Evolutionary conservation across 1,140 invertebrate species (phyloP).

Genomic region (Drosophila nigromelanica): DNA sequence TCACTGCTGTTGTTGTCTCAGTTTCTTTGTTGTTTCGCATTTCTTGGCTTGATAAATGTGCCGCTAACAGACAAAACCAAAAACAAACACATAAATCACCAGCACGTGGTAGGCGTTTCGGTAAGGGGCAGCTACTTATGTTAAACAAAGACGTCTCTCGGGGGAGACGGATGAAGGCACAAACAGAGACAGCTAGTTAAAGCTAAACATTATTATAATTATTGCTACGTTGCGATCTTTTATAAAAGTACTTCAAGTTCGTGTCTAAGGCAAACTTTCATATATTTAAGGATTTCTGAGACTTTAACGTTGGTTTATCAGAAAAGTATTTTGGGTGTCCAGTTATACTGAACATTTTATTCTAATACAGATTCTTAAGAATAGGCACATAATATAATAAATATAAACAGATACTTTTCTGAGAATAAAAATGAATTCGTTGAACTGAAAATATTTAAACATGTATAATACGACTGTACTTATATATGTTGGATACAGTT

Average conservation of each 20-base stretch:
- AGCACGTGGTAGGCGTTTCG: slow-evolving; percentile 38
- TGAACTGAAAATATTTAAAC: no score
- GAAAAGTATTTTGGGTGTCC: no score
- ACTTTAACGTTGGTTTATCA: no score
- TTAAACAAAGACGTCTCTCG: not conserved
- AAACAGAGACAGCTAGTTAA: not conserved
- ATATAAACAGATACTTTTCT: no score
- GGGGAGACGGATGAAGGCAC: not conserved
- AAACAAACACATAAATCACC: slow-evolving; percentile 82
- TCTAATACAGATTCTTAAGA: no score
- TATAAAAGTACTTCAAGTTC: not conserved
- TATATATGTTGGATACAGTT: no score
- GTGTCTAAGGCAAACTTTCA: not conserved
- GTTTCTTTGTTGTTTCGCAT: slow-evolving; percentile 40
- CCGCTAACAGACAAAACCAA: slow-evolving; percentile 53
- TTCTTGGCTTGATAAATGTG: slow-evolving; percentile 72
- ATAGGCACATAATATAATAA: no score
- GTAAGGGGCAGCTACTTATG: not conserved
- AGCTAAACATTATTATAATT: slow-evolving; percentile 7
- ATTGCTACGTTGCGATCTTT: not conserved
- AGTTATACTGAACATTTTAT: no score
- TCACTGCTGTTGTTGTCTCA: slow-evolving; percentile 19
- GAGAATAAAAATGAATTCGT: no score
- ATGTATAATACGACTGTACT: no score
- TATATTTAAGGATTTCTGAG: not conserved